Base-by-base conservation (phyloP, 23 tunicate genomes). In the Styela plicata region DNA sequence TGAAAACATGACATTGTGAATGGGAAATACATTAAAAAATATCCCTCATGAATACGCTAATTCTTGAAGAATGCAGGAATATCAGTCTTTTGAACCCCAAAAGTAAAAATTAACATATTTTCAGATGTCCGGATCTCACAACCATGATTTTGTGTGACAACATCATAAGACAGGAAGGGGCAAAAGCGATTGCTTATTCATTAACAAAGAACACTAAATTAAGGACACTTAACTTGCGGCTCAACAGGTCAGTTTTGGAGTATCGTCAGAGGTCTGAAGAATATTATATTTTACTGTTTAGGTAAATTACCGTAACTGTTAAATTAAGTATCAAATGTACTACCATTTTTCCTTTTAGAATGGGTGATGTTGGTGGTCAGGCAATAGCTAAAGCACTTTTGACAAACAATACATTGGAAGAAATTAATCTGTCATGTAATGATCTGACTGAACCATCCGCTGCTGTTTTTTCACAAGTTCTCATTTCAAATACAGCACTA, bases 311-410 rank as follows among this genome's bases (percentile, higher is more conserved):
- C 19, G 64, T 69, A 20, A n/a, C n/a, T 25, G 16, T 20, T 69
- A n/a, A 18, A 16, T 69, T n/a, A n/a, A n/a, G n/a, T n/a, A n/a
- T n/a, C n/a, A n/a, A n/a, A 44, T 44, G 57, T 5, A 44, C 7
- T 5, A 44, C 57, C 57, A 44, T 44, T 44, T 13, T 19, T 3
- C 26, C 5, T 71, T 74, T 2, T 31, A 91, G 94, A 36, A 65
- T 96, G 25, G 99, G 94, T 36, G 96, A 87, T 73, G 97, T 85
- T 67, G 99, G 97, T 17, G 97, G 90, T 61, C 89, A 93, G 32
- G 97, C 96, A 10, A 83, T 96, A 33, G 74, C 73, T 52, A 77
- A 82, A 34, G 85, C 94, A 21, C 69, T 96, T 29, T 34, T 87
- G 27, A 85, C 73, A 31, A 96, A 96, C 80, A 70, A 79, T 23